phyloP scores from a whole-genome alignment of 2,888 invertebrate genomes.

The Eristalis intricaria region DNA sequence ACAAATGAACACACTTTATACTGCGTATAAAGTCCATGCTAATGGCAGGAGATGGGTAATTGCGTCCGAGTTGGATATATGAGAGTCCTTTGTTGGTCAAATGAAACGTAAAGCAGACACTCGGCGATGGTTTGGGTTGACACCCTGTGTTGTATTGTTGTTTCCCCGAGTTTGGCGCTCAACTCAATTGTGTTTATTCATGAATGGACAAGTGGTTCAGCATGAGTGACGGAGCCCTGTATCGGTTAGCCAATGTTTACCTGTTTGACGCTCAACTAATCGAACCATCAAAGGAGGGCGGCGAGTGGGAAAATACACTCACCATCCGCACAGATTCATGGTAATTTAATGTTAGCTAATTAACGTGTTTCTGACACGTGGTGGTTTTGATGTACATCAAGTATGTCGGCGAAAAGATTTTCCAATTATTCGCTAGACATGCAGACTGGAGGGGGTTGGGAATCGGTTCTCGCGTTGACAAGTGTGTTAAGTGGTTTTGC shows the following conservation, averaged over 20 bases:
- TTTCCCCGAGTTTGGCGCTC: not conserved
- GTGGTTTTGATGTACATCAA: not conserved
- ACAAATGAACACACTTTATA: not conserved
- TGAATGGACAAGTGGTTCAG: slow-evolving; percentile 22
- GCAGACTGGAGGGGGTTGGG: not conserved
- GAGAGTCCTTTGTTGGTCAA: not conserved
- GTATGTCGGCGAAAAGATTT: not conserved
- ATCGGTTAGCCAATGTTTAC: not conserved
- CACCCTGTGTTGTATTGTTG: slow-evolving; percentile 9
- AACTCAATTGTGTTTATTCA: slow-evolving; percentile 7
- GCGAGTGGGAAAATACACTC: not conserved
- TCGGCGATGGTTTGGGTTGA: not conserved
- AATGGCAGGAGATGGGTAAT: slow-evolving; percentile 20
- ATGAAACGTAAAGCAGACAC: not conserved
- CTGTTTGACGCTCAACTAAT: not conserved
- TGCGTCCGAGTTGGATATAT: slow-evolving; percentile 30
- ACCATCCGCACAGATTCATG: slow-evolving; percentile 20
- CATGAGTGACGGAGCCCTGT: slow-evolving; percentile 24
- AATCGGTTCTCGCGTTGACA: not conserved
- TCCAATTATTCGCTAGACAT: not conserved
- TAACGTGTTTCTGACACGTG: slow-evolving; percentile 22
- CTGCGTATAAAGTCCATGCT: not conserved
- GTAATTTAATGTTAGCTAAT: slow-evolving; percentile 20
- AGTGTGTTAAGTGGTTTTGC: not conserved
- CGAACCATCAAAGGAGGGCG: not conserved